Evolutionary conservation across 2,888 invertebrate genomes (phyloP), one percentile per base, ranked within the genome.

Genomic region (Mesochorus sp.): DNA sequence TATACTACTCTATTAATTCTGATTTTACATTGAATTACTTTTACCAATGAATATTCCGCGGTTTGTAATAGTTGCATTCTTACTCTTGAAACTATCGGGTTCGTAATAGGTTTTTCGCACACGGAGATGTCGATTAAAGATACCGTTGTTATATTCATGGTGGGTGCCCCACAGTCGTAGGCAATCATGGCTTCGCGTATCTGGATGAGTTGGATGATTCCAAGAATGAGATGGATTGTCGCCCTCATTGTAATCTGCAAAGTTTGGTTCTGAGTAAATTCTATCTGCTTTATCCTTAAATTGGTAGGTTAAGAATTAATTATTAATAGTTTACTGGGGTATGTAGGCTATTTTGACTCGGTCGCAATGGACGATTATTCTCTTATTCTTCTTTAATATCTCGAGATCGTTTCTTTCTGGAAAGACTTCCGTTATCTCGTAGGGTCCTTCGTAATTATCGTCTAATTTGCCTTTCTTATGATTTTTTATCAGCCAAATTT

Each of bases 21-120:
- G 3, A 80, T 26, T 57, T 75, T 80, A 19, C 77, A 80, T 44
- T 75, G 75, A 1, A 34, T 44, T 8, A 78, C 72, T n/a, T 42
- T 31, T 1, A 42, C 55, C 14, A 42, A 14, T 0, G 44, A 34
- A n/a, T 42, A 71, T 10, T 79, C 39, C 1, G 6, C 44, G 24
- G 61, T 4, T 44, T 79, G 79, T 2, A 80, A 10, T 14, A 80
- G 24, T 28, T 76, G 76, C 4, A 80, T 14, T 12, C 74, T 49
- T 1, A 21, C 12, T 2, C 6, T 14, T 5, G 57, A 31, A 1
- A 71, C 31, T 0, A 61, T 66, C 12, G 37, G 21, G 0, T 70
- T 21, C 3, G 24, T n/a, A 24, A 12, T 49, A 0, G 79, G 66
- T 5, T 74, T 44, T 10, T 79, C 61, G 61, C 76, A 81, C 8